These are phyloP conservation scores for Plagodis pulveraria DNA, from an alignment of 2,888 invertebrate species.

Conservation along the genomic window DNA sequence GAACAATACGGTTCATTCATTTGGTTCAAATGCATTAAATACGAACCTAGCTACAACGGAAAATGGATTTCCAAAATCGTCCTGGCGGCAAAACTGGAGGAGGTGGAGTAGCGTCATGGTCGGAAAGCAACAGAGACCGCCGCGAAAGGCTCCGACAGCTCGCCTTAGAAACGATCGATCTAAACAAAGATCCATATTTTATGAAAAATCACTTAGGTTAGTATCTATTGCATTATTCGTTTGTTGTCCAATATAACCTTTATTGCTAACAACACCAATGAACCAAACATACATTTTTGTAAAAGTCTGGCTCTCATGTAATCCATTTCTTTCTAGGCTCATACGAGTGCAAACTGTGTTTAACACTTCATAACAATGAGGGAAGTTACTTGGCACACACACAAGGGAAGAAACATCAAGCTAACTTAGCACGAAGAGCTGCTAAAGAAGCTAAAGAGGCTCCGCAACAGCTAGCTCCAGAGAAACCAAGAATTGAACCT, in stretches of 20 bases:
- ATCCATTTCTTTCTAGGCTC: slow-evolving; percentile 87
- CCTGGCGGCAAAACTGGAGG: slow-evolving; percentile 99
- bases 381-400: slow-evolving; percentile 99
- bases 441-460: slow-evolving; percentile 99
- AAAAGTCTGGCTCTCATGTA: background rate
- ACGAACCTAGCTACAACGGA: slow-evolving; percentile 3
- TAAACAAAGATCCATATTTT: slow-evolving; percentile 99
- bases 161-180: slow-evolving; percentile 98
- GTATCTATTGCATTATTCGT: slow-evolving; percentile 28
- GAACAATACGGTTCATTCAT: too few relatives aligned
- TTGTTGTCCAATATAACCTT: slow-evolving; percentile 25
- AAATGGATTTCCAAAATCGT: slow-evolving; percentile 99
- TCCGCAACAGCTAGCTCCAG: slow-evolving; percentile 96
- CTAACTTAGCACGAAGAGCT: slow-evolving; percentile 97
- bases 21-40: background rate
- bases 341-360: slow-evolving; percentile 99
- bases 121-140: slow-evolving; percentile 98
- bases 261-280: slow-evolving; percentile 11
- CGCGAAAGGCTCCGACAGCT: slow-evolving; percentile 97
- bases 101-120: slow-evolving; percentile 99
- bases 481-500: slow-evolving; percentile 98
- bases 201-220: slow-evolving; percentile 99
- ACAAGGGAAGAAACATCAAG: slow-evolving; percentile 99
- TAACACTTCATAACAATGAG: slow-evolving; percentile 99
- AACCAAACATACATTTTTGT: background rate